These are phyloP conservation scores for Halictus ligatus DNA, from an alignment of 2,888 invertebrate genomes.

Conservation along the genomic window DNA sequence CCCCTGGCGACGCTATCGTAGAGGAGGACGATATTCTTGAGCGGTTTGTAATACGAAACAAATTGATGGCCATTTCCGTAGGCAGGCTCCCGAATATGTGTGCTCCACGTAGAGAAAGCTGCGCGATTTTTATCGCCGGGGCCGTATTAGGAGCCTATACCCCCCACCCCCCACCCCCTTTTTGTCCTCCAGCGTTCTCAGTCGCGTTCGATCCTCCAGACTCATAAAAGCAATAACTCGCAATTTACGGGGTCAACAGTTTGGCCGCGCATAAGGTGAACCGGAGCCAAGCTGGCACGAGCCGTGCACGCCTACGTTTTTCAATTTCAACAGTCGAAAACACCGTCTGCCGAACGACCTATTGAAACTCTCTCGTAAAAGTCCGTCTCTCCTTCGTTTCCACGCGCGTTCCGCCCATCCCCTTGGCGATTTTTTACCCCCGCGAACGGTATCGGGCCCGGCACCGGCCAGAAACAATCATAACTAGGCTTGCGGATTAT, in stretches of 20 bases:
- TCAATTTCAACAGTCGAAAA: constrained; percentile 60
- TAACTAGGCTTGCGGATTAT: neutral
- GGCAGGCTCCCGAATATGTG: constrained; percentile 47
- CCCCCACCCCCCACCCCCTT: neutral
- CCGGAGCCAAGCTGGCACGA: constrained; percentile 67
- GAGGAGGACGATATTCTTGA: constrained; percentile 43
- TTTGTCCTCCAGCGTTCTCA: constrained; percentile 2
- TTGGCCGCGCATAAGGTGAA: constrained; percentile 63
- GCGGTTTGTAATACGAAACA: constrained; percentile 51
- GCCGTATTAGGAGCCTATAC: constrained; percentile 62
- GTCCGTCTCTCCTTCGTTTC: constrained; percentile 22
- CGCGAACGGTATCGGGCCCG: neutral
- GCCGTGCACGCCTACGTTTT: constrained; percentile 50
- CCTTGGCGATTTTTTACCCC: neutral
- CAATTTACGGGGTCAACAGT: constrained; percentile 75
- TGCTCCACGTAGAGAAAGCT: constrained; percentile 64
- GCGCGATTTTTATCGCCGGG: constrained; percentile 71
- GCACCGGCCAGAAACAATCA: neutral
- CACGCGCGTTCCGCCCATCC: neutral
- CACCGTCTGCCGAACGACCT: constrained; percentile 46
- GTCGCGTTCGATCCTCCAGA: constrained; percentile 47
- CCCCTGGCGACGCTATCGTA: constrained; percentile 13
- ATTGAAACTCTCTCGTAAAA: constrained; percentile 56
- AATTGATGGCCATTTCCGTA: constrained; percentile 59
- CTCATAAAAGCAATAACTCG: constrained; percentile 74